Evolutionary conservation across 2,888 invertebrate genomes (phyloP), one percentile per base, ranked within the genome.

Genomic region (Lochmaea capreae): DNA sequence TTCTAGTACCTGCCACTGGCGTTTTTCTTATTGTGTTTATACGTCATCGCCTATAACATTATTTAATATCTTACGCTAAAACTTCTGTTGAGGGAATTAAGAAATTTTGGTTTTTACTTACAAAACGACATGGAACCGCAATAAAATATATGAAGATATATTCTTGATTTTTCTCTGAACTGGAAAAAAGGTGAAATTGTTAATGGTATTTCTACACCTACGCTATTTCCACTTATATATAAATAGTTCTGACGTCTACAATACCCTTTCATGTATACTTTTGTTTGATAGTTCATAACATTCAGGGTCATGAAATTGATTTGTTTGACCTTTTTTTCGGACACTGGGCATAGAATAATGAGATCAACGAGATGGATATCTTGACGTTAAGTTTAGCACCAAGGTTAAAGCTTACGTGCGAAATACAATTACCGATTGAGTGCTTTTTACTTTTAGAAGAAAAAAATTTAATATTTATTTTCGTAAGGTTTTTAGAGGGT

Each of bases 381-480:
- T 67, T 49, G 72, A 70, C 70, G 74, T 76, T 68, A 73, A 73
- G 18, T 73, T 66, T 67, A 66, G 57, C 67, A 67, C 63, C 80
- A 80, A 80, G 79, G 80, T 63, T 69, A 59, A 62, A 67, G 58
- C 54, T 74, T 67, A 73, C 79, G 80, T 80, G 80, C 73, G 67
- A 65, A 72, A 54, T 71, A 77, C 71, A 74, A 75, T 77, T 76
- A 71, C 54, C 49, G 39, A 11, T 49, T 46, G 39, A 62, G 33
- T 52, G 68, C 61, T 43, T 43, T 67, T n/a, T 14, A 58, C 43
- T 67, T 58, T 67, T n/a, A 59, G 5, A 61, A 67, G 33, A 8
- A 39, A 39, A 39, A 62, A 62, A 62, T 49, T n/a, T 18, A 68
- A 68, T 68, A 62, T 68, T 68, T 62, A 68, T 62, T 68, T 68